Evolutionary conservation across 2,113 vertebrate genomes (phyloP), one percentile per base, ranked within the genome.

Genomic region (Alligator sinensis): DNA sequence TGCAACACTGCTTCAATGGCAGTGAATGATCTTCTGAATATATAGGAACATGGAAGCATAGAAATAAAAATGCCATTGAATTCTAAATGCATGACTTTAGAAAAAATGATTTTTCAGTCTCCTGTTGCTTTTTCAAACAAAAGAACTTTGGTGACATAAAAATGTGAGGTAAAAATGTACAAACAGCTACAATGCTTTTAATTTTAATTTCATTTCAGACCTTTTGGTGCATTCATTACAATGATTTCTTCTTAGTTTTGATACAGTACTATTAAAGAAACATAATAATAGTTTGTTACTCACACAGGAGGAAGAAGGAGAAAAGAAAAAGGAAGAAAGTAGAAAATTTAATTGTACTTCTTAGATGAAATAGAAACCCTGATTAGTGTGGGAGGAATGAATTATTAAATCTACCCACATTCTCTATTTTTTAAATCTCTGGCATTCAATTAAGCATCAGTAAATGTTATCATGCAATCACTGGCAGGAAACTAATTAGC

Each of bases 401-500:
- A 97, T 98, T 96, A 97, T 96, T 97, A 96, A 96, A 91, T 90
- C 92, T 96, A 86, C 92, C 94, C 94, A 96, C 84, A 5, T 38
- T 61, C 58, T 93, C 82, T 88, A 85, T 82, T 97, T 96, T 95
- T 86, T n/a, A 85, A 93, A 92, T 95, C 87, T 97, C 91, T 94
- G 25, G 77, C 94, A 95, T 98, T 98, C 94, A 98, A 82, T 97
- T 97, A 96, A 97, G 84, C 88, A 95, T 95, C 86, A 92, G 95
- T 92, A 96, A 98, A 97, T 97, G 96, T 97, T 98, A 97, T 91
- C 84, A 64, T 94, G 89, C 84, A 97, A 97, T 98, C 93, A 93
- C 30, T 90, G 80, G 86, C 75, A 97, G 98, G 95, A 68, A 79
- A 87, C 58, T 97, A 98, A 98, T 98, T 97, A 96, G 91, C 95